These are phyloP conservation scores for Phyllostomus discolor DNA, from an alignment of 2,113 vertebrate genomes.

Conservation along the genomic window DNA sequence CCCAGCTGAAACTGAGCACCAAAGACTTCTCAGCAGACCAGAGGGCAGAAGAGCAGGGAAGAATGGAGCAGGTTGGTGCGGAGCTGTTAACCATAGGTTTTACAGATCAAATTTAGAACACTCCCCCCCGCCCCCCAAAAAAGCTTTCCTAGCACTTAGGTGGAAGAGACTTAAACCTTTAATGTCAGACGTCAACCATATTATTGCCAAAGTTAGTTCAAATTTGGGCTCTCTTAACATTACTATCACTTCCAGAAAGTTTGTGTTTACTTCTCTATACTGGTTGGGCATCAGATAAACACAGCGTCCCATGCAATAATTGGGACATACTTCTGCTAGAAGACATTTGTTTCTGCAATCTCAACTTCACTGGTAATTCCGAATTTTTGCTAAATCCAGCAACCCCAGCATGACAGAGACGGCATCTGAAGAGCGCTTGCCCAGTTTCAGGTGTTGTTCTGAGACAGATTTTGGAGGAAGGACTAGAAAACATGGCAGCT, in stretches of 20 bases:
- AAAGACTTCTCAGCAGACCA: background rate
- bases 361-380: background rate
- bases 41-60: background rate
- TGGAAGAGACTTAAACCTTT: background rate
- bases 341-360: background rate
- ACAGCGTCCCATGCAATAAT: background rate
- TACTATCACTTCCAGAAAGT: background rate
- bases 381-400: background rate
- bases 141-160: background rate
- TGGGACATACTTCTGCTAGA: background rate
- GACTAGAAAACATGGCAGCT: background rate
- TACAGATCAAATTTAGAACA: background rate
- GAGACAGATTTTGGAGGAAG: background rate
- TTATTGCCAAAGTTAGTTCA: background rate
- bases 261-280: background rate
- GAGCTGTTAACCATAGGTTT: background rate
- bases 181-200: background rate
- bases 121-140: too few relatives aligned
- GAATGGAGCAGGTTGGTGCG: background rate
- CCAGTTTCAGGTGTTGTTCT: background rate
- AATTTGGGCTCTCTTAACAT: background rate
- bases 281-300: background rate
- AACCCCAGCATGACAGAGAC: background rate
- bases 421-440: background rate
- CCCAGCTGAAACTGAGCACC: background rate